phyloP scores from a whole-genome alignment of 2,797 vertebrate genomes.

The Strix occidentalis region DNA sequence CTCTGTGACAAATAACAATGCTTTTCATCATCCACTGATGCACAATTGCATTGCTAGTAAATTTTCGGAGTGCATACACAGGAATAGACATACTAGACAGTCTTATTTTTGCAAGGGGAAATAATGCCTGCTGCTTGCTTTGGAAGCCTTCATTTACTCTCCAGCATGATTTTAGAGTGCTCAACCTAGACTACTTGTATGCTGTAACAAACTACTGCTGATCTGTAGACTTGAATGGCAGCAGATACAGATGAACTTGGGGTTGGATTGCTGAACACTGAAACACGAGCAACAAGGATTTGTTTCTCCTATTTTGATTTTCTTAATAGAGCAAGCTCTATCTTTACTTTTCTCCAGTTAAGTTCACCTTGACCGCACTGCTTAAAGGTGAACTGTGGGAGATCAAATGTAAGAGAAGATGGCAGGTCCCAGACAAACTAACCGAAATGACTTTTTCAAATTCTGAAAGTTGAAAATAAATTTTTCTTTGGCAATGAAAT shows the following conservation, averaged over 20 bases:
- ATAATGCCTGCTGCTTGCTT: not conserved
- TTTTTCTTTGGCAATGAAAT: not conserved
- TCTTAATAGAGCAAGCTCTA: not conserved
- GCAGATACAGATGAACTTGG: not conserved
- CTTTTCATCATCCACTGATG: not conserved
- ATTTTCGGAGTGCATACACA: not conserved
- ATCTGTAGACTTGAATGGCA: not conserved
- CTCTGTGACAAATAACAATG: conserved; percentile 75
- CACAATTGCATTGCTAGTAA: not conserved
- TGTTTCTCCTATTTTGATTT: not conserved
- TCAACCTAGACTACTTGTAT: not conserved
- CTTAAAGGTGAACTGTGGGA: not conserved
- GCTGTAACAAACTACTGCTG: not conserved
- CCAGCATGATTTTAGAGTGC: not conserved
- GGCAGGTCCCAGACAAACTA: not conserved
- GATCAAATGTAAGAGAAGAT: not conserved
- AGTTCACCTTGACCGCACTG: not conserved
- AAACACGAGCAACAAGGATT: not conserved
- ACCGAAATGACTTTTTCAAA: not conserved
- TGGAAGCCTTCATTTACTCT: not conserved
- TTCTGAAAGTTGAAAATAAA: not conserved
- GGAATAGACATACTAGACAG: not conserved
- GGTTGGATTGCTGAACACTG: not conserved
- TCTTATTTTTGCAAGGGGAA: not conserved
- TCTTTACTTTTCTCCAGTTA: not conserved